These are phyloP conservation scores for Tokudaia tokunoshimensis DNA, from an alignment of 2,797 vertebrate species.

Conservation along the genomic window DNA sequence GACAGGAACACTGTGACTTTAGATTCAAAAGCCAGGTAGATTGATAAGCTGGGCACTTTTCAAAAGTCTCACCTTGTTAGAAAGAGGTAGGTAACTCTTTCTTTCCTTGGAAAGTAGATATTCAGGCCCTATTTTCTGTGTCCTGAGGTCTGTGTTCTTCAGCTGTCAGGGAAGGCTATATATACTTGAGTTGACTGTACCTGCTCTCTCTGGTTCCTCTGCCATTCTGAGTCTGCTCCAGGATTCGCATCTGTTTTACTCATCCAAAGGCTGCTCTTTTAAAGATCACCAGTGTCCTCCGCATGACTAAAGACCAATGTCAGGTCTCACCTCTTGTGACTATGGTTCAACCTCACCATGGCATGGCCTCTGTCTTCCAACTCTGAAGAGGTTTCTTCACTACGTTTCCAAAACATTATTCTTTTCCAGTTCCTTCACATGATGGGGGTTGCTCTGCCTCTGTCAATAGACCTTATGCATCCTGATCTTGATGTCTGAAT, in stretches of 20 bases:
- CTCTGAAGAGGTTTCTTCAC: conserved; percentile 12
- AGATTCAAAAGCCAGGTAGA: conserved; percentile 73
- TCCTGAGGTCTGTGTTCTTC: neutral
- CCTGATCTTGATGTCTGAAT: neutral
- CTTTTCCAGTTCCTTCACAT: neutral
- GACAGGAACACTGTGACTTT: conserved; percentile 62
- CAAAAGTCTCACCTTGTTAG: conserved; percentile 65
- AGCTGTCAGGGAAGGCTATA: neutral
- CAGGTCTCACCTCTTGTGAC: neutral
- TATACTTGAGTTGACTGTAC: neutral
- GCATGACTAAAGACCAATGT: neutral
- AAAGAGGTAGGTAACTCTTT: conserved; percentile 54
- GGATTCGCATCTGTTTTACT: neutral
- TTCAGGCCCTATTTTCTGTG: neutral
- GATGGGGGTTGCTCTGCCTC: neutral
- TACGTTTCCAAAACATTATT: neutral
- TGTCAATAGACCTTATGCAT: neutral
- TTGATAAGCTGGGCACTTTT: conserved; percentile 64
- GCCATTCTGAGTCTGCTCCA: neutral
- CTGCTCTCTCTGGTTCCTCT: neutral
- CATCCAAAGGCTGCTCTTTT: neutral
- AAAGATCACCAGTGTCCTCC: neutral
- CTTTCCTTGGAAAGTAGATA: conserved; percentile 16
- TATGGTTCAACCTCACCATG: neutral
- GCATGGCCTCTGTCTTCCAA: neutral